Evolutionary conservation across 2,113 vertebrate genomes (phyloP).

Genomic region (Verasper variegatus): DNA sequence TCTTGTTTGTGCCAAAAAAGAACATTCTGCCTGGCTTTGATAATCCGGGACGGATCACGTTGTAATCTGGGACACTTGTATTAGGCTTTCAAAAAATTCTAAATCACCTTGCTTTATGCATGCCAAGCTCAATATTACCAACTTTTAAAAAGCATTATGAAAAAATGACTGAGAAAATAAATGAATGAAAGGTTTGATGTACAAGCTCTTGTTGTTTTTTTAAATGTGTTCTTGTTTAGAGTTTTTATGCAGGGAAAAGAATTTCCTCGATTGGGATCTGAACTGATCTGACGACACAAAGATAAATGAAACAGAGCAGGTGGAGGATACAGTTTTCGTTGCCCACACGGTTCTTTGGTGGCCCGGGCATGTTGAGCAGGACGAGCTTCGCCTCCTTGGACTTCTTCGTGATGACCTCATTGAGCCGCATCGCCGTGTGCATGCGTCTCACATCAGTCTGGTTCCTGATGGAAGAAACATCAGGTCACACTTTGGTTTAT

Average conservation of each 20-base stretch:
- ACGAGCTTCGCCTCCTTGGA: constrained; percentile 95
- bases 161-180: no score
- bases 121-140: no score
- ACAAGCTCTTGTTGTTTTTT: background rate
- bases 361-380: constrained; percentile 97
- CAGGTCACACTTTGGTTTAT: constrained; percentile 6
- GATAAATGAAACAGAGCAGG: background rate
- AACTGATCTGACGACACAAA: background rate
- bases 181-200: no score
- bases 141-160: no score
- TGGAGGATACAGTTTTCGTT: constrained; percentile 95
- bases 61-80: no score
- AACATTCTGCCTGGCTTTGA: no score
- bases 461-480: constrained; percentile 82
- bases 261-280: background rate
- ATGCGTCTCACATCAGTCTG: constrained; percentile 94
- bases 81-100: no score
- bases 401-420: constrained; percentile 94
- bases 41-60: no score
- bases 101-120: no score
- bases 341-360: constrained; percentile 93
- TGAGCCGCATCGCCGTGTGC: constrained; percentile 95
- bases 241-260: background rate
- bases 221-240: background rate
- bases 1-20: no score